Evolutionary conservation across 2,888 invertebrate genomes (phyloP), one percentile per base, ranked within the genome.

Genomic region (Archips crataeganus): DNA sequence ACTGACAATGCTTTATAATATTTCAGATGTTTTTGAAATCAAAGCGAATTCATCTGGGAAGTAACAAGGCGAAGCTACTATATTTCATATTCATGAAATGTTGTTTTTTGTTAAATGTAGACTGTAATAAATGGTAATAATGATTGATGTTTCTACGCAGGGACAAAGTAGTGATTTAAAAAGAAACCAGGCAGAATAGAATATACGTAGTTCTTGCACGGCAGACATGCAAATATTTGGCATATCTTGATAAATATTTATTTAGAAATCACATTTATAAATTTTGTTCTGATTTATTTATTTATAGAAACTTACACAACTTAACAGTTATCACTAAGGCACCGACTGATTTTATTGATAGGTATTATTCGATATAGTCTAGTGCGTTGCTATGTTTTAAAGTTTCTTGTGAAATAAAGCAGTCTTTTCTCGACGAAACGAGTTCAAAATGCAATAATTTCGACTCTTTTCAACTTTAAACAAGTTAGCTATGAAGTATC

Each of bases 1-100:
- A 23, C 59, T 59, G 63, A 42, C 63, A 68, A 63, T 59, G 51
- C 49, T 73, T 68, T 64, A 57, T 62, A 45, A 68, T 59, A 63
- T 39, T 63, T 59, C 10, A 49, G 39, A 59, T 68, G 57, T 59
- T 54, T 61, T 61, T 23, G 57, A 57, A 57, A 57, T 57, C 32
- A 57, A 57, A 57, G 32, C 11, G 57, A 57, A 57, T 32, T 32
- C 57, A 32, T 32, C 9, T 57, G 57, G 57, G 57, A 57, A 57
- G 51, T 54, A 32, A 57, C 57, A 57, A 57, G 32, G 32, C 11
- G 32, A 5, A 32, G 32, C 32, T 57, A 54, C 15, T 5, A 15
- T 9, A 9, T 54, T 54, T 54, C 23, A 15, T 54, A 54, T 2
- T 1, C 13, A 49, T 5, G 9, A 8, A 51, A 49, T 13, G n/a